Percentiles rank a stretch among this genome's conserved stretches.
Evolutionary conservation across 2,113 vertebrate genomes (phyloP).

Genomic region (Anolis carolinensis): DNA sequence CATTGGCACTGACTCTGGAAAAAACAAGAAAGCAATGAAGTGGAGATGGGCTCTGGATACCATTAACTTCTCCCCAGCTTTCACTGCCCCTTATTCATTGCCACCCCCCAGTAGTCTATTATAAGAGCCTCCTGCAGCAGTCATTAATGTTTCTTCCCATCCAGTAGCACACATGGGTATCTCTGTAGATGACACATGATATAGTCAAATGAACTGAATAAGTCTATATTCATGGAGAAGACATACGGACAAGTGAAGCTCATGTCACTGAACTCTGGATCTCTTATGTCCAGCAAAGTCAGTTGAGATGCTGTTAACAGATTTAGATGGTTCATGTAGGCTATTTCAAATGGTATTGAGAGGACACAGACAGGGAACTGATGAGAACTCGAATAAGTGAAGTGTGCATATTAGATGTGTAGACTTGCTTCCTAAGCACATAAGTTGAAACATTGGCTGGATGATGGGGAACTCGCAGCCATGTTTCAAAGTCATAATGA

Average conservation of each 20-base stretch:
- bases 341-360: not conserved
- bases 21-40: conserved; percentile 50
- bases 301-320: not conserved
- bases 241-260: not conserved
- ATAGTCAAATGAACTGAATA: not conserved
- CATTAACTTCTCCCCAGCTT: not conserved
- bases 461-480: not conserved
- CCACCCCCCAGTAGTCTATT: not conserved
- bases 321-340: not conserved
- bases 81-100: conserved; percentile 4
- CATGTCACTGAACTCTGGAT: not conserved
- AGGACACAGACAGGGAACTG: not conserved
- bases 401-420: not conserved
- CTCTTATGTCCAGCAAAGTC: not conserved
- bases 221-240: not conserved
- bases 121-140: not conserved
- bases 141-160: not conserved
- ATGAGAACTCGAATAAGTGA: not conserved
- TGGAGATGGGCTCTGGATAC: not conserved
- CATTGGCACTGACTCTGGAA: conserved; percentile 93
- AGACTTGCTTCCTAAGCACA: not conserved
- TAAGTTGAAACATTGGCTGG: not conserved
- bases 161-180: not conserved
- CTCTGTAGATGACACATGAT: not conserved
- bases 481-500: not conserved